These are phyloP conservation scores for Umimayanthus kanabou DNA, from an alignment of 92 coral and sea anemone genomes.

Conservation along the genomic window DNA sequence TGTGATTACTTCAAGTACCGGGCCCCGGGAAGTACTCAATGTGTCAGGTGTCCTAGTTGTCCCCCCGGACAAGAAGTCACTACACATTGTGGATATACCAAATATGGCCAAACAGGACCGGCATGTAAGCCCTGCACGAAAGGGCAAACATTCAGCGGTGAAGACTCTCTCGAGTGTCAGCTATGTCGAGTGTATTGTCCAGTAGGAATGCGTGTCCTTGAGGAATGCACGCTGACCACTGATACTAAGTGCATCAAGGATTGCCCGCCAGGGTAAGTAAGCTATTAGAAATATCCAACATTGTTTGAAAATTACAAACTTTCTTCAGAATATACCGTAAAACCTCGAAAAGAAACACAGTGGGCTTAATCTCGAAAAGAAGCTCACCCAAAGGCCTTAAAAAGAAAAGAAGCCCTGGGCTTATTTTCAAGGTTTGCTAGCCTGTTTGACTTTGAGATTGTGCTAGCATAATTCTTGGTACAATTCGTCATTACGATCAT, in stretches of 20 bases:
- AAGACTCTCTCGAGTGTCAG: conserved; percentile 3
- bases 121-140: conserved; percentile 20
- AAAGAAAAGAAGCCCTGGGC: no score
- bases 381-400: no score
- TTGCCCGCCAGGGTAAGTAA: conserved; percentile 30
- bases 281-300: no score
- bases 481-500: no score
- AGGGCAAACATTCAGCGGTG: conserved; percentile 25
- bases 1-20: conserved; percentile 35
- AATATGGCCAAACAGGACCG: conserved; percentile 17
- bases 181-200: conserved; percentile 29
- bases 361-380: no score
- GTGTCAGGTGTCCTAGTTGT: conserved; percentile 25
- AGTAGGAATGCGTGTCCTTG: conserved; percentile 1
- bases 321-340: no score
- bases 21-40: not conserved
- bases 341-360: no score
- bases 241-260: conserved; percentile 10
- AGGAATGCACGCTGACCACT: conserved; percentile 25
- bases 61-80: conserved; percentile 41
- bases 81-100: conserved; percentile 20
- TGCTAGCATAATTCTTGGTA: no score
- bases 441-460: no score
- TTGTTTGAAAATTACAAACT: no score
- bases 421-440: no score